These are phyloP conservation scores for Epinephelus awoara DNA, from an alignment of 2,797 vertebrate genomes.

Conservation along the genomic window DNA sequence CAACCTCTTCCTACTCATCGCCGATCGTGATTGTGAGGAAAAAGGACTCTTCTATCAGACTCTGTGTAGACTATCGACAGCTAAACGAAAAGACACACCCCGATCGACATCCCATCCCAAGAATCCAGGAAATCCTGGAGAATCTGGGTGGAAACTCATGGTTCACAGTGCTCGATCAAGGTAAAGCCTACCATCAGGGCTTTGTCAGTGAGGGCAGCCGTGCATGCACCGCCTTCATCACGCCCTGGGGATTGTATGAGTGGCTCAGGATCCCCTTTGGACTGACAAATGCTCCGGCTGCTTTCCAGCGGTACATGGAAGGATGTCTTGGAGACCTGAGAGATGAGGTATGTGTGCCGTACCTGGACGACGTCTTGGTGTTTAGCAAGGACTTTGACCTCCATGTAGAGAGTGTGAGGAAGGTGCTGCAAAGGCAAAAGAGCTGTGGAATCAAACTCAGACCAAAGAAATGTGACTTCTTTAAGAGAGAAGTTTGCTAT, in stretches of 20 bases:
- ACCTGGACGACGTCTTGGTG: background rate
- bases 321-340: slow-evolving; percentile 9
- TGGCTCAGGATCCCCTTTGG: slow-evolving; percentile 15
- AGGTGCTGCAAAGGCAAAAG: background rate
- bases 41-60: background rate
- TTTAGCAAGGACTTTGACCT: slow-evolving; percentile 19
- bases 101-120: slow-evolving; percentile 11
- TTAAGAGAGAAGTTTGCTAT: slow-evolving; percentile 24
- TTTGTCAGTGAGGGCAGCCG: slow-evolving; percentile 2
- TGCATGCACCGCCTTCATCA: background rate
- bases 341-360: background rate
- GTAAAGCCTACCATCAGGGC: slow-evolving; percentile 10
- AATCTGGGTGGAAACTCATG: background rate
- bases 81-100: slow-evolving; percentile 17
- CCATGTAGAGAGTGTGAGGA: slow-evolving; percentile 2
- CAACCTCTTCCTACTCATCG: slow-evolving; percentile 10
- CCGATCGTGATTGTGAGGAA: slow-evolving; percentile 17
- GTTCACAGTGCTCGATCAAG: slow-evolving; percentile 13
- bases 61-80: slow-evolving; percentile 8
- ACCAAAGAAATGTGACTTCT: slow-evolving; percentile 28
- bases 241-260: slow-evolving; percentile 2
- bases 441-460: slow-evolving; percentile 12
- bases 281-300: slow-evolving; percentile 7
- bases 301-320: background rate
- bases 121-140: background rate